Conservation (phyloP, 2,797 vertebrate genomes). For the Pseudomugil tenellus region DNA sequence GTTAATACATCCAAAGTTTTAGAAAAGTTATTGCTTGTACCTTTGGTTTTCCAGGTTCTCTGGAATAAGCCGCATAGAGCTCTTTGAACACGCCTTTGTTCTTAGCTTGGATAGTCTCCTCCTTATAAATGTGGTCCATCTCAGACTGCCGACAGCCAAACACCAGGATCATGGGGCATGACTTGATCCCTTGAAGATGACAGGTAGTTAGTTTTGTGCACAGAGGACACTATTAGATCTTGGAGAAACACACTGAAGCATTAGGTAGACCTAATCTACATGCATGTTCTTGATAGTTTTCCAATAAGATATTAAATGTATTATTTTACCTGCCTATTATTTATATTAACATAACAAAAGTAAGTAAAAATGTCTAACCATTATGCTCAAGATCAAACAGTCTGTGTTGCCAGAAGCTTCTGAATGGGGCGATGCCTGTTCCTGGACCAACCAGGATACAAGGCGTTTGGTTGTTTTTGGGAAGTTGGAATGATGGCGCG, state of each 20-base stretch:
- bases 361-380: constrained; percentile 68
- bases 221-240: neutral
- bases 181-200: constrained; percentile 84
- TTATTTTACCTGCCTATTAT: neutral
- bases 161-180: constrained; percentile 93
- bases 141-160: constrained; percentile 97
- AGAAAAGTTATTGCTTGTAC: constrained; percentile 67
- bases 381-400: constrained; percentile 91
- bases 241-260: constrained; percentile 8
- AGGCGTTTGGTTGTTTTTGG: constrained; percentile 90
- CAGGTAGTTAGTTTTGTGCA: neutral
- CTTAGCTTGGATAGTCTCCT: constrained; percentile 93
- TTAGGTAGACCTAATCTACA: neutral
- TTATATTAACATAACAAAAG: neutral
- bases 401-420: constrained; percentile 98
- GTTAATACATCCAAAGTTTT: constrained; percentile 18
- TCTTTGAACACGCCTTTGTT: constrained; percentile 94
- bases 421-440: constrained; percentile 96
- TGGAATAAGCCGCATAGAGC: constrained; percentile 94
- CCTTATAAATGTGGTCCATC: constrained; percentile 97
- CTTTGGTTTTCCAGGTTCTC: constrained; percentile 98
- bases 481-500: constrained; percentile 93
- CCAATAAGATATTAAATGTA: neutral
- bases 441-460: constrained; percentile 96
- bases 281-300: constrained; percentile 7